These are phyloP conservation scores for Falco peregrinus DNA, from an alignment of 2,797 vertebrate species.

Conservation along the genomic window DNA sequence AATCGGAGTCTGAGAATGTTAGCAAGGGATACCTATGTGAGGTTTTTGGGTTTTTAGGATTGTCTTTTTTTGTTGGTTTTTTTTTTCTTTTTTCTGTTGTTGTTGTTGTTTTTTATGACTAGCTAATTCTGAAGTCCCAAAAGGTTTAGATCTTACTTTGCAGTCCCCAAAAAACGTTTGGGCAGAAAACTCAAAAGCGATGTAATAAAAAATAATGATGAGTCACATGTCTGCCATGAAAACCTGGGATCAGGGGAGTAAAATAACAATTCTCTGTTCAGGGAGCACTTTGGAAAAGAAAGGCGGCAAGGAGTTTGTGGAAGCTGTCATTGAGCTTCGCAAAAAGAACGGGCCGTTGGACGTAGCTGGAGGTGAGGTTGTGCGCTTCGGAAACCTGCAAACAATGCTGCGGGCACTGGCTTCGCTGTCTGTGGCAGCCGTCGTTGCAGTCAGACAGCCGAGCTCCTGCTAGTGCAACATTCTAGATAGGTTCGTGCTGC, in stretches of 20 bases:
- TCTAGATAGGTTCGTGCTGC: background rate
- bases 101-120: slow-evolving; percentile 57
- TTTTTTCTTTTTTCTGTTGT: slow-evolving; percentile 37
- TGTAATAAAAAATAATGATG: slow-evolving; percentile 16
- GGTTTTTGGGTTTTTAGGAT: slow-evolving; percentile 59
- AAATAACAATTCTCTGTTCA: slow-evolving; percentile 75
- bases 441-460: background rate
- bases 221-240: slow-evolving; percentile 11
- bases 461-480: fast-evolving
- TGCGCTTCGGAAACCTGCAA: background rate
- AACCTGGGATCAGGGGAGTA: slow-evolving; percentile 6
- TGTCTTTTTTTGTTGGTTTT: slow-evolving; percentile 25
- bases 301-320: slow-evolving; percentile 93
- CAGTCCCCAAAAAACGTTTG: slow-evolving; percentile 66
- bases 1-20: background rate
- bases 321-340: slow-evolving; percentile 90
- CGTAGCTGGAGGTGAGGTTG: slow-evolving; percentile 89
- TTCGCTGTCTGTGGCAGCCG: background rate
- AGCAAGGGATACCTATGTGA: slow-evolving; percentile 23
- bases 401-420: fast-evolving
- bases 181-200: slow-evolving; percentile 61
- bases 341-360: slow-evolving; percentile 96
- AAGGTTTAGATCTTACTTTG: slow-evolving; percentile 80
- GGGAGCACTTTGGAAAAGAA: slow-evolving; percentile 95
- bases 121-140: slow-evolving; percentile 68